Percentiles rank a stretch among this genome's conserved stretches.
Evolutionary conservation across 1,140 invertebrate genomes (phyloP).

Genomic region (Lamellibrachia luymesi): DNA sequence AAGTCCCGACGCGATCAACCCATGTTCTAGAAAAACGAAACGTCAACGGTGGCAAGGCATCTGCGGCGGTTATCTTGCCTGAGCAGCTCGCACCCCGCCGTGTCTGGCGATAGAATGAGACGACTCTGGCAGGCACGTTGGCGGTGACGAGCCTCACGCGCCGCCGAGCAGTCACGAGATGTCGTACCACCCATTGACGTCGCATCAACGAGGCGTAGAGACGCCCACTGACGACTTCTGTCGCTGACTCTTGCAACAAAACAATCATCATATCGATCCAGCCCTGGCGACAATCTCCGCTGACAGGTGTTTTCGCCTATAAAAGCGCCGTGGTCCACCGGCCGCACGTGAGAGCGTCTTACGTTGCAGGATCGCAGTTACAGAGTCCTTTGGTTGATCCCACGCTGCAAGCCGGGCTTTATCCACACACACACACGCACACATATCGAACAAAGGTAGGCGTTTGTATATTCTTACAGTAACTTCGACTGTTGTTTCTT

Average conservation of each 20-base stretch:
- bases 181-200: background rate
- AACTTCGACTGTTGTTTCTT: background rate
- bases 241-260: background rate
- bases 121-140: background rate
- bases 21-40: background rate
- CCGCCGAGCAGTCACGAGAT: background rate
- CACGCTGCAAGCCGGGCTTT: background rate
- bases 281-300: background rate
- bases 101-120: background rate
- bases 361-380: background rate
- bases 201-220: background rate
- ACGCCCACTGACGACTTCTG: background rate
- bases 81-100: background rate
- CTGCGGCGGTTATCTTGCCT: background rate
- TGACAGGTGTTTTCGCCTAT: background rate
- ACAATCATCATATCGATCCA: conserved; percentile 1
- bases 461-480: background rate
- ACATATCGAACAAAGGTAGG: conserved; percentile 4
- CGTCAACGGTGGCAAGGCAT: background rate
- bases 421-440: background rate
- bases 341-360: background rate
- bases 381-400: background rate
- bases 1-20: too few species aligned
- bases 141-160: background rate
- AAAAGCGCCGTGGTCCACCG: background rate